phyloP scores from a whole-genome alignment of 2,888 invertebrate genomes.

The Conus canariensis region DNA sequence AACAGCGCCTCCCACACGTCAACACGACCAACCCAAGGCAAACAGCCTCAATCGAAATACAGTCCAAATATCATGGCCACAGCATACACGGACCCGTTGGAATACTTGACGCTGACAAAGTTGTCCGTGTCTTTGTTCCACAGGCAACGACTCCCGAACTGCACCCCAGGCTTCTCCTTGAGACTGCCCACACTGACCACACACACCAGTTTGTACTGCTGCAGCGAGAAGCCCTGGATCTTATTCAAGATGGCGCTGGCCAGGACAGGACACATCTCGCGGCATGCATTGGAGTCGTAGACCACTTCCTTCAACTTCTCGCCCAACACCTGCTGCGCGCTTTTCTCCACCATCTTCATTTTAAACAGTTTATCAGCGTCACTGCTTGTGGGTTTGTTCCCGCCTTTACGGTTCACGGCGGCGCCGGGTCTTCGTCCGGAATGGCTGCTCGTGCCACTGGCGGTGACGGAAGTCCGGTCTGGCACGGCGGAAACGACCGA shows the following conservation, averaged over 20 bases:
- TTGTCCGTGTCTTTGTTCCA: constrained; percentile 75
- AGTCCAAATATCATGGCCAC: constrained; percentile 74
- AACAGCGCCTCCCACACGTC: too few relatives aligned
- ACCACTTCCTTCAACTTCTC: constrained; percentile 58
- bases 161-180: constrained; percentile 71
- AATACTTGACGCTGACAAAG: constrained; percentile 73
- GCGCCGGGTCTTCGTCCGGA: constrained; percentile 1
- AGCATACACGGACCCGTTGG: constrained; percentile 72
- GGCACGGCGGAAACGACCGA: background rate
- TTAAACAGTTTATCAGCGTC: constrained; percentile 44
- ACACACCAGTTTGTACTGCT: constrained; percentile 72
- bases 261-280: constrained; percentile 65
- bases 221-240: constrained; percentile 53
- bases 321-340: constrained; percentile 49
- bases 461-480: too few relatives aligned
- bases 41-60: constrained; percentile 59
- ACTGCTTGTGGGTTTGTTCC: background rate
- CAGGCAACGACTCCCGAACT: constrained; percentile 74
- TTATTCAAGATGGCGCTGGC: constrained; percentile 67
- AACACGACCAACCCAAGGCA: background rate
- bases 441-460: background rate
- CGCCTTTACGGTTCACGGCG: background rate
- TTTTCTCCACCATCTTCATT: constrained; percentile 42
- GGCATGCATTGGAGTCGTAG: constrained; percentile 66
- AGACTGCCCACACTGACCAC: constrained; percentile 73